Percentiles rank a stretch among this genome's conserved stretches.
Conservation (phyloP, 2,797 vertebrate genomes). For the Okamejei kenojei region DNA sequence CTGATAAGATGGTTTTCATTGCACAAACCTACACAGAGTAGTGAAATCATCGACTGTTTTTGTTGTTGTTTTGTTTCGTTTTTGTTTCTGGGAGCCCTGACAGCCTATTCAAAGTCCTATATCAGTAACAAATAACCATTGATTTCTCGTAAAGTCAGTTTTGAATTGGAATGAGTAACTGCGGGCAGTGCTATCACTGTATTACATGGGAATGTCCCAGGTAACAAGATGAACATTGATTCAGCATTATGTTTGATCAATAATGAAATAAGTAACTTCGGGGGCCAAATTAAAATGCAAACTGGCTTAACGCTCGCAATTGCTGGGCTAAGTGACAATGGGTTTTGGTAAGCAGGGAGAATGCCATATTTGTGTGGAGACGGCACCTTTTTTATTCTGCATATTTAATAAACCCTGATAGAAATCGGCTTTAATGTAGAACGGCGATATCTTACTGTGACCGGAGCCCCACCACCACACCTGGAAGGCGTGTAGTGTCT, state of each 20-base stretch:
- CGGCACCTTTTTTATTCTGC: slow-evolving; percentile 54
- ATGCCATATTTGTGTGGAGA: slow-evolving; percentile 59
- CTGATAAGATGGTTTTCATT: not conserved
- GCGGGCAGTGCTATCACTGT: slow-evolving; percentile 89
- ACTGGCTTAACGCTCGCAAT: slow-evolving; percentile 75
- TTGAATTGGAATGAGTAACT: slow-evolving; percentile 93
- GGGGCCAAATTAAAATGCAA: slow-evolving; percentile 97
- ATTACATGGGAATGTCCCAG: slow-evolving; percentile 93
- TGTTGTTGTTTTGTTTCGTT: not conserved
- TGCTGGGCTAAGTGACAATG: slow-evolving; percentile 74
- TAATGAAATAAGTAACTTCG: slow-evolving; percentile 98
- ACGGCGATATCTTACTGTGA: not conserved
- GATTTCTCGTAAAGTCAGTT: slow-evolving; percentile 97
- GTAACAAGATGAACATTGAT: slow-evolving; percentile 99
- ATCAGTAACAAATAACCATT: slow-evolving; percentile 86
- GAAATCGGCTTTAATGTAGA: slow-evolving; percentile 24
- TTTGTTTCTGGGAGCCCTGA: slow-evolving; percentile 1
- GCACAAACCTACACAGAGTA: not conserved
- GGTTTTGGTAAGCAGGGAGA: slow-evolving; percentile 60
- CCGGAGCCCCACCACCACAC: not conserved
- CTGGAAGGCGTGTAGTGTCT: not conserved
- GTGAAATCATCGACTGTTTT: not conserved
- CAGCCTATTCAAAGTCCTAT: slow-evolving; percentile 51
- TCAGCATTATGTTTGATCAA: slow-evolving; percentile 97
- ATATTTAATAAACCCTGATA: slow-evolving; percentile 40